Evolutionary conservation across 2,888 invertebrate species (phyloP), one percentile per base, ranked within the genome.

Genomic region (Caenorhabditis becei): DNA sequence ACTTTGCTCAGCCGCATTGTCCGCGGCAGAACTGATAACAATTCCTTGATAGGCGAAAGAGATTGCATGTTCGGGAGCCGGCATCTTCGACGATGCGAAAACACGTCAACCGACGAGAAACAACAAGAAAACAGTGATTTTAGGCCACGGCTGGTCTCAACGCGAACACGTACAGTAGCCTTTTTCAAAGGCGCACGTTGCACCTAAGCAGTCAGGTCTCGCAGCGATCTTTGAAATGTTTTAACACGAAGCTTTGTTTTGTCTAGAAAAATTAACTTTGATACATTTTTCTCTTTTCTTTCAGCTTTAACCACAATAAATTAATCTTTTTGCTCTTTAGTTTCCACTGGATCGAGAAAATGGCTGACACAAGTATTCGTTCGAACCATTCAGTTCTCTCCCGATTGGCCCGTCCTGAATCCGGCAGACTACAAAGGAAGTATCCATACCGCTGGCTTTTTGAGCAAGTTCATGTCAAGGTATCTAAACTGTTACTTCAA

Each of bases 401-500:
- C 1, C 49, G 80, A 23, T 24, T 69, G 16, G 44, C 59, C 0
- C 69, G 80, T 14, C 80, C 80, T 3, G 80, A 80, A 32, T 80
- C 80, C 7, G 80, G 80, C 2, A 58, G 80, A n/a, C 51, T 80
- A n/a, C 67, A 74, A 8, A 63, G 67, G 28, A 70, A 51, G 20
- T 63, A 65, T 14, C 65, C 69, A 18, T 80, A 70, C 37, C 80
- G 80, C 2, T 80, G 80, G 80, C 54, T 80, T 1, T 80, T 80
- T 61, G 67, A 80, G 44, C 80, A 80, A 47, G 63, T 80, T 41
- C 80, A 80, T 65, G 80, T 72, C 11, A 80, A 75, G 37, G 80
- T 80, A 18, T 1, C 35, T 35, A 1, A 18, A 18, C 14, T 23
- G 41, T 59, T 58, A 16, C 8, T 0, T 18, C n/a, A 24, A n/a